Conservation (phyloP, 2,888 invertebrate species). For the Cinara cedri region DNA sequence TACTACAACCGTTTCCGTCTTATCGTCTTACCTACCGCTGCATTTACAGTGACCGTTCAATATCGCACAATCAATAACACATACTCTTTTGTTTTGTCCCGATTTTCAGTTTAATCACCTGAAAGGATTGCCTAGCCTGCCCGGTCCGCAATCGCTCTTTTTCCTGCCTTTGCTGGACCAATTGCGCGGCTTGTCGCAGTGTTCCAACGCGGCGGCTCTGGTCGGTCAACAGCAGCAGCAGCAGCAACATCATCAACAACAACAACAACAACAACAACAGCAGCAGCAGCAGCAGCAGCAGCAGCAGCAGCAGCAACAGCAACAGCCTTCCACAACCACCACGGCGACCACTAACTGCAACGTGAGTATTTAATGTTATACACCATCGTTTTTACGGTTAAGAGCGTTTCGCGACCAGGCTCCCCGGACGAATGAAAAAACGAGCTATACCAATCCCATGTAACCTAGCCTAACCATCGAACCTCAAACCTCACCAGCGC, state of each 20-base stretch:
- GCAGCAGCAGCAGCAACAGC: slow-evolving; percentile 58
- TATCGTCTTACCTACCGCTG: no score
- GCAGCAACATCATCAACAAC: background rate
- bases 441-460: no score
- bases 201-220: slow-evolving; percentile 27
- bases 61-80: no score
- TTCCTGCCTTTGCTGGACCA: slow-evolving; percentile 77
- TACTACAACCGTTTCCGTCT: background rate
- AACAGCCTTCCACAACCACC: slow-evolving; percentile 69
- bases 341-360: slow-evolving; percentile 82
- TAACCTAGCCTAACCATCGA: no score
- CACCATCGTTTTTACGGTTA: no score
- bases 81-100: background rate
- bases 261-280: no score
- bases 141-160: slow-evolving; percentile 71
- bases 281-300: slow-evolving; percentile 59
- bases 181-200: slow-evolving; percentile 62
- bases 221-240: slow-evolving; percentile 26
- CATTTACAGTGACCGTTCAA: no score
- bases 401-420: no score
- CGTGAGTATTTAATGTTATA: background rate
- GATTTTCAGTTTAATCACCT: slow-evolving; percentile 33
- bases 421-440: no score
- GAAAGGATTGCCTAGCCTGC: slow-evolving; percentile 62
- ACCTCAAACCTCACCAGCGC: no score